Percentiles rank a stretch among this genome's conserved stretches.
Conservation (phyloP, 2,797 vertebrate species). For the Agapornis canus region DNA sequence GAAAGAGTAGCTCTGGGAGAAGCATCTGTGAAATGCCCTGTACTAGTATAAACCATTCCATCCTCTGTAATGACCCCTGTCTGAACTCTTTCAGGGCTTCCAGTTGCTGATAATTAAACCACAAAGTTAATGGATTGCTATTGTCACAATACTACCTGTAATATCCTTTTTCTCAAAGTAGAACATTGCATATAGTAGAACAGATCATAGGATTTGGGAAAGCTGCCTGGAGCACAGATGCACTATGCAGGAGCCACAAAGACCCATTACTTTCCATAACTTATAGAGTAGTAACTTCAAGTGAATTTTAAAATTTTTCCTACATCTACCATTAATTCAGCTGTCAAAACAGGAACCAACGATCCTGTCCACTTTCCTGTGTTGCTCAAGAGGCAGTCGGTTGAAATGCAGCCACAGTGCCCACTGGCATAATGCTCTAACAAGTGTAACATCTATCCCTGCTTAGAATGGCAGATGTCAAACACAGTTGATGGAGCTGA, state of each 20-base stretch:
- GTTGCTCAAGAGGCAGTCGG: not conserved
- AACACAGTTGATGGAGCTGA: not conserved
- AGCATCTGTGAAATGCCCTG: not conserved
- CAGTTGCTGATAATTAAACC: not conserved
- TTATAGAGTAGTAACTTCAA: not conserved
- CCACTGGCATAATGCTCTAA: accelerated
- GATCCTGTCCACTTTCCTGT: accelerated
- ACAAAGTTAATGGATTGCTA: not conserved
- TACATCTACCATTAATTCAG: accelerated
- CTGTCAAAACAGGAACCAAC: not conserved
- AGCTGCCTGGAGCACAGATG: accelerated
- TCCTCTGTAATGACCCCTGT: not conserved
- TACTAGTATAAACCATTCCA: not conserved
- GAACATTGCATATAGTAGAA: not conserved
- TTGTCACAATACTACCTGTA: not conserved
- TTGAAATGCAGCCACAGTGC: not conserved
- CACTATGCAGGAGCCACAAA: not conserved
- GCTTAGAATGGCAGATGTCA: accelerated
- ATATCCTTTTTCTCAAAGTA: not conserved
- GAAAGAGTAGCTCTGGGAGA: not conserved
- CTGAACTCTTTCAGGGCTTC: not conserved
- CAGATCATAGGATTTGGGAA: not conserved
- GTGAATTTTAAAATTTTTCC: not conserved
- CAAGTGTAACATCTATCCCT: accelerated
- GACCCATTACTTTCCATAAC: not conserved